Conservation (phyloP, 2,113 vertebrate species). For the Bos indicus region DNA sequence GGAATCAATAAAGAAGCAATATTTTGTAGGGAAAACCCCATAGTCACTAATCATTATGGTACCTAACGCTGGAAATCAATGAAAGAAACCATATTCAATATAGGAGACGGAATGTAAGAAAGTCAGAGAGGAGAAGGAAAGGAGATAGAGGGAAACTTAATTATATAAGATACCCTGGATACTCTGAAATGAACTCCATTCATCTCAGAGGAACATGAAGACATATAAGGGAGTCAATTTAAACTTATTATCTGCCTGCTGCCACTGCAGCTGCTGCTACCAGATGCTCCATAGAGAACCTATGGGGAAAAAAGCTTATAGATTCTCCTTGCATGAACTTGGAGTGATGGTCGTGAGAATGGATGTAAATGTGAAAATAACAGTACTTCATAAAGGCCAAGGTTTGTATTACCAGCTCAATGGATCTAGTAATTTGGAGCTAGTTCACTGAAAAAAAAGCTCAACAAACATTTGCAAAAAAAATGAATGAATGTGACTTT, state of each 20-base stretch:
- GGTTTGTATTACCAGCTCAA: background rate
- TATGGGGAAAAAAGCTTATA: background rate
- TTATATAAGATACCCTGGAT: constrained; percentile 41
- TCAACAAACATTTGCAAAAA: background rate
- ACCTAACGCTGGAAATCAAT: background rate
- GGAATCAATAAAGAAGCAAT: background rate
- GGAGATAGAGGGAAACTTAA: constrained; percentile 20
- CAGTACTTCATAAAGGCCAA: background rate
- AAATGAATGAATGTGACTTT: background rate
- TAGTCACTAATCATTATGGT: background rate
- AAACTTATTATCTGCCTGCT: constrained; percentile 60
- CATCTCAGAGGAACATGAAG: constrained; percentile 51
- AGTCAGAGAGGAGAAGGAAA: background rate
- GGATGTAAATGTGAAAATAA: background rate
- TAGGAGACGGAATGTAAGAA: background rate
- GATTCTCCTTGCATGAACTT: background rate
- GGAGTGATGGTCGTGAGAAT: background rate
- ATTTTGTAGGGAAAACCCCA: background rate
- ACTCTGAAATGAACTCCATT: constrained; percentile 40
- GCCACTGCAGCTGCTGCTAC: constrained; percentile 50
- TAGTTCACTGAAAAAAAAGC: background rate
- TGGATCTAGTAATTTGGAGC: background rate
- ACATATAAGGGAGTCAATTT: constrained; percentile 49
- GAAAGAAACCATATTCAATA: background rate
- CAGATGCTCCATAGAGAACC: constrained; percentile 3